Conservation (phyloP, 1,140 invertebrate genomes). For the Phenacoccus solenopsis region DNA sequence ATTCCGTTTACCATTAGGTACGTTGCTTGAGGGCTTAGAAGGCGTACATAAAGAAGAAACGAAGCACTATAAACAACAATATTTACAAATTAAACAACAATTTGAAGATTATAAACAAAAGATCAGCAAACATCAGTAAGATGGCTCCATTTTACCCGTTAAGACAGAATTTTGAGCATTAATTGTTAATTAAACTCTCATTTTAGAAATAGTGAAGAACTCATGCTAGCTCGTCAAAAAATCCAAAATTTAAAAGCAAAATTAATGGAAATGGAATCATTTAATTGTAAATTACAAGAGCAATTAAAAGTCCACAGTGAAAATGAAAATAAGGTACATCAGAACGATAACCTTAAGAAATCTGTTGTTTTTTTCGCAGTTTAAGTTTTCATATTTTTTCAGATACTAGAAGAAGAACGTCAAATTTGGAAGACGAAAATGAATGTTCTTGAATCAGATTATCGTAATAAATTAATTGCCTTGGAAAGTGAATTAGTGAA, state of each 20-base stretch:
- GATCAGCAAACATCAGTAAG: neutral
- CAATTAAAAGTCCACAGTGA: neutral
- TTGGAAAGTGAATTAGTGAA: conserved; percentile 63
- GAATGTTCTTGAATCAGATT: conserved; percentile 40
- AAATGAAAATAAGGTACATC: neutral
- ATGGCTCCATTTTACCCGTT: too few relatives aligned
- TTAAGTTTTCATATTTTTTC: conserved; percentile 20
- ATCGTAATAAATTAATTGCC: conserved; percentile 41
- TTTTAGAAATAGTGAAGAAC: neutral
- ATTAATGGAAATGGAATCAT: neutral
- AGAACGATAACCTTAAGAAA: neutral
- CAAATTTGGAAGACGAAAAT: conserved; percentile 44
- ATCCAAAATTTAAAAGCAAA: neutral
- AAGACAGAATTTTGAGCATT: neutral
- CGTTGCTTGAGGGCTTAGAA: conserved; percentile 22
- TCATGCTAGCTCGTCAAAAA: neutral
- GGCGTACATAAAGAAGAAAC: conserved; percentile 24
- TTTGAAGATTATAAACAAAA: conserved; percentile 36
- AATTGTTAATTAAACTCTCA: neutral
- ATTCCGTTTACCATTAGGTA: conserved; percentile 19
- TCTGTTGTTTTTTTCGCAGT: neutral
- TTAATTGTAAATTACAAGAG: neutral
- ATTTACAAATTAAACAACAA: conserved; percentile 35
- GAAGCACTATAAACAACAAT: conserved; percentile 37
- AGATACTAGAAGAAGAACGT: conserved; percentile 42